Conservation (phyloP, 2,888 invertebrate species). For the Megalurothrips usitatus region DNA sequence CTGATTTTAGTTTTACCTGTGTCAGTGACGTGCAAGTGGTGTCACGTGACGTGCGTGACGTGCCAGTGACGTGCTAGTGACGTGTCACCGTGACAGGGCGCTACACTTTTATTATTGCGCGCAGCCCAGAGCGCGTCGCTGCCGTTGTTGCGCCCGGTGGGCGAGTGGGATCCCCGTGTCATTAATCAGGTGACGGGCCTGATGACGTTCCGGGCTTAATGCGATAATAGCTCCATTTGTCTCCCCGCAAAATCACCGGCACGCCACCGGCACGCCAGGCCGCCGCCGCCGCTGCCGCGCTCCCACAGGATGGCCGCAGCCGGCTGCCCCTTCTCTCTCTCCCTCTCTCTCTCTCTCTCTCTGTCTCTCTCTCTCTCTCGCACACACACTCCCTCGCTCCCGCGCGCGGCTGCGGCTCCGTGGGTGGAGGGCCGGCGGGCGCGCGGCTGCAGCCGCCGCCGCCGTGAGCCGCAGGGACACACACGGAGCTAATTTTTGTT, state of each 20-base stretch:
- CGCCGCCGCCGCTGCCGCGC: too few species aligned
- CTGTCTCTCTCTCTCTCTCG: not conserved
- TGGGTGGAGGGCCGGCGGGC: not conserved
- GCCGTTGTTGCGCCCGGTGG: not conserved
- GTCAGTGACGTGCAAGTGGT: too few species aligned
- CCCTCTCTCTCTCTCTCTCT: not conserved
- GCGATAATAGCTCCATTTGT: slow-evolving; percentile 25
- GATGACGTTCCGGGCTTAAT: slow-evolving; percentile 22
- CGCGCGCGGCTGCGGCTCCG: not conserved
- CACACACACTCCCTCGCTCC: not conserved
- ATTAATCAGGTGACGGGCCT: not conserved
- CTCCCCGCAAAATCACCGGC: slow-evolving; percentile 13
- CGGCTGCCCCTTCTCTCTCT: not conserved
- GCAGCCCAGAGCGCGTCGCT: too few species aligned
- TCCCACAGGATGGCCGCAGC: too few species aligned
- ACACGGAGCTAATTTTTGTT: slow-evolving; percentile 6
- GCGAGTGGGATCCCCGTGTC: not conserved
- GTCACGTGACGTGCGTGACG: too few species aligned
- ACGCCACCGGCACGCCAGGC: not conserved
- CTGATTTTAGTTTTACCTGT: too few species aligned
- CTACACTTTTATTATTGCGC: too few species aligned
- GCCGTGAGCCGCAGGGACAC: not conserved
- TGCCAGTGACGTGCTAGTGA: too few species aligned
- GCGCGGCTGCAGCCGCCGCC: not conserved
- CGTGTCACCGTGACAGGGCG: too few species aligned